These are phyloP conservation scores for Chrysomallon squamiferum DNA, from an alignment of 1,140 invertebrate species.

Conservation along the genomic window DNA sequence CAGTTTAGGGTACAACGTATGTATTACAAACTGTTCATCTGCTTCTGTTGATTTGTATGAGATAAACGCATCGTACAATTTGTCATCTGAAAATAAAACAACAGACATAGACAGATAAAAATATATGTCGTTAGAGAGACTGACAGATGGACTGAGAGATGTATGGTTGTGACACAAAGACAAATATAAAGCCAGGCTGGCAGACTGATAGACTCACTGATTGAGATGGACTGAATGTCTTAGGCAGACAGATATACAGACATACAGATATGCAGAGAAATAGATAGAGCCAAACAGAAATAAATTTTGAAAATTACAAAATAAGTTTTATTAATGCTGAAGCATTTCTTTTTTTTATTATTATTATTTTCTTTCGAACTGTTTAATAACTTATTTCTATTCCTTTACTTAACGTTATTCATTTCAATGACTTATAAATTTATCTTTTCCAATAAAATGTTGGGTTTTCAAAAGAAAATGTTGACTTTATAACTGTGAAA, in stretches of 20 bases:
- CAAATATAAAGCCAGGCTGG: too few relatives aligned
- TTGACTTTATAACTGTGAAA: too few relatives aligned
- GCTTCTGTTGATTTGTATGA: conserved; percentile 47
- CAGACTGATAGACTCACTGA: too few relatives aligned
- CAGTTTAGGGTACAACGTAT: conserved; percentile 50
- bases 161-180: too few relatives aligned
- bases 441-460: not conserved
- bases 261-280: not conserved
- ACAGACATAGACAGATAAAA: too few relatives aligned
- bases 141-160: too few relatives aligned
- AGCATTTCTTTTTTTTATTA: not conserved
- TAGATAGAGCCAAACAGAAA: not conserved
- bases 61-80: conserved; percentile 54
- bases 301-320: not conserved
- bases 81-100: conserved; percentile 46
- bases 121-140: too few relatives aligned
- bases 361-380: not conserved
- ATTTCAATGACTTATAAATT: not conserved
- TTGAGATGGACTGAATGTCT: too few relatives aligned
- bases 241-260: too few relatives aligned
- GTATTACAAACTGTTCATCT: conserved; percentile 52
- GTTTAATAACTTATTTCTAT: not conserved
- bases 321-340: not conserved
- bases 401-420: not conserved
- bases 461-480: not conserved